Evolutionary conservation across 2,888 invertebrate species (phyloP).

Genomic region (Mellilla xanthometata): DNA sequence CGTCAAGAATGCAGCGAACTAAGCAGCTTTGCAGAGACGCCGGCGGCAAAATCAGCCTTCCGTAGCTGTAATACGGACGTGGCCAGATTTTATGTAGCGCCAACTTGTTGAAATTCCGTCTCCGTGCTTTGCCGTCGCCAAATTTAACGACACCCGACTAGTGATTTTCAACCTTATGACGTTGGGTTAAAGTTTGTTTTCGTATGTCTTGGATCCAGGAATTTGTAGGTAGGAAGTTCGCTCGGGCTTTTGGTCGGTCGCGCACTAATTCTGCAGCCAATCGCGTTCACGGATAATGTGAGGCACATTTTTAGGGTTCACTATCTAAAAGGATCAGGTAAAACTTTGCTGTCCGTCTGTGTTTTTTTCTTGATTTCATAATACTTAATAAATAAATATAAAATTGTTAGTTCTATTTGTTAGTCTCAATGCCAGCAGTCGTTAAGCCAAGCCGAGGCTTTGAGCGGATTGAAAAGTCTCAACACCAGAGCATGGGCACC

Average conservation of each 20-base stretch:
- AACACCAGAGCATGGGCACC: too few species aligned
- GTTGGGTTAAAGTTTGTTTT: slow-evolving; percentile 50
- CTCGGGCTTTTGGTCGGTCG: slow-evolving; percentile 71
- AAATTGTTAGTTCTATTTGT: too few species aligned
- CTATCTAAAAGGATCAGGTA: too few species aligned
- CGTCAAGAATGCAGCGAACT: slow-evolving; percentile 71
- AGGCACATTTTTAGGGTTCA: slow-evolving; percentile 66
- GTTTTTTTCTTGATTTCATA: too few species aligned
- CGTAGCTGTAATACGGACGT: slow-evolving; percentile 38
- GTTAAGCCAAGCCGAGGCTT: too few species aligned
- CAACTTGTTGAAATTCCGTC: slow-evolving; percentile 80
- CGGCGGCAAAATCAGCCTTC: slow-evolving; percentile 56
- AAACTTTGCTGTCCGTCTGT: too few species aligned
- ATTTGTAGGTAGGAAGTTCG: slow-evolving; percentile 67
- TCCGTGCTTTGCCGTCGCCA: slow-evolving; percentile 65
- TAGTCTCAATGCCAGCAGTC: too few species aligned
- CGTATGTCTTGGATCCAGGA: slow-evolving; percentile 34
- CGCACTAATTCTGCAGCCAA: slow-evolving; percentile 74
- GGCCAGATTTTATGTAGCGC: slow-evolving; percentile 51
- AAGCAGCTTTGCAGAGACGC: slow-evolving; percentile 40
- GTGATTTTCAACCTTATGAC: slow-evolving; percentile 47
- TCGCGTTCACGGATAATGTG: slow-evolving; percentile 67
- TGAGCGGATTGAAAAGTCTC: too few species aligned
- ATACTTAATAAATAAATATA: too few species aligned
- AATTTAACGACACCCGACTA: slow-evolving; percentile 51